A percentile compares a stretch with the other conserved stretches of the same genome.
These are phyloP conservation scores for Peromyscus californicus DNA, from an alignment of 2,113 vertebrate genomes.

Conservation along the genomic window DNA sequence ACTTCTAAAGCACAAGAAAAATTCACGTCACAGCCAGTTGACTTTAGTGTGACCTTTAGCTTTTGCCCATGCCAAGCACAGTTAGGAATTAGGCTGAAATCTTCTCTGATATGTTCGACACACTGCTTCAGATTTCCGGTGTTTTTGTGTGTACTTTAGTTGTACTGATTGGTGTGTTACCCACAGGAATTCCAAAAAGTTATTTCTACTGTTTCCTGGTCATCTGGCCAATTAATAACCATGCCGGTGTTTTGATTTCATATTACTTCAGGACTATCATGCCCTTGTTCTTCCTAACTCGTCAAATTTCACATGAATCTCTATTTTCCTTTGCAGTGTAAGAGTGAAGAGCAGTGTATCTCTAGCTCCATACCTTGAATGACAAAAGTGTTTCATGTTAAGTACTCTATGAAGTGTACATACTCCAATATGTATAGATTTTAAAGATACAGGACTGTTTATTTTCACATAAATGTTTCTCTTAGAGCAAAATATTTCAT, in stretches of 20 bases:
- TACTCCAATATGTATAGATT: slow-evolving; percentile 73
- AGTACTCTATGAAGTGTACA: slow-evolving; percentile 72
- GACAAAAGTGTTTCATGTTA: slow-evolving; percentile 71
- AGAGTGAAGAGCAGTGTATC: slow-evolving; percentile 35
- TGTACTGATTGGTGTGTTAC: slow-evolving; percentile 46
- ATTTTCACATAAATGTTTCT: slow-evolving; percentile 78
- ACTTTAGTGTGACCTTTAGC: slow-evolving; percentile 40
- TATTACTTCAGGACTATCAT: slow-evolving; percentile 60
- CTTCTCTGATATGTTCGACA: slow-evolving; percentile 56
- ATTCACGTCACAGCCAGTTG: neutral
- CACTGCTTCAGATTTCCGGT: slow-evolving; percentile 68
- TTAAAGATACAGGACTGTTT: slow-evolving; percentile 75
- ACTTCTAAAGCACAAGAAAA: slow-evolving; percentile 72
- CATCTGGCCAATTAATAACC: slow-evolving; percentile 49
- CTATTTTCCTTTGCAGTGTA: slow-evolving; percentile 38
- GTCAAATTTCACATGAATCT: slow-evolving; percentile 57
- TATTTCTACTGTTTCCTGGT: slow-evolving; percentile 55
- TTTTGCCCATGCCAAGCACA: slow-evolving; percentile 83
- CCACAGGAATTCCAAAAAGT: slow-evolving; percentile 65
- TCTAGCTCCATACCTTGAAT: slow-evolving; percentile 62
- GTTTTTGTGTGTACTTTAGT: neutral
- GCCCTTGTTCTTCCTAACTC: slow-evolving; percentile 63
- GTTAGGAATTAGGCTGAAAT: slow-evolving; percentile 68
- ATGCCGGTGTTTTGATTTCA: slow-evolving; percentile 42
- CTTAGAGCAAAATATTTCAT: slow-evolving; percentile 70